Base-by-base conservation (phyloP, 1,140 invertebrate species). In the Drosophila subpulchrella region DNA sequence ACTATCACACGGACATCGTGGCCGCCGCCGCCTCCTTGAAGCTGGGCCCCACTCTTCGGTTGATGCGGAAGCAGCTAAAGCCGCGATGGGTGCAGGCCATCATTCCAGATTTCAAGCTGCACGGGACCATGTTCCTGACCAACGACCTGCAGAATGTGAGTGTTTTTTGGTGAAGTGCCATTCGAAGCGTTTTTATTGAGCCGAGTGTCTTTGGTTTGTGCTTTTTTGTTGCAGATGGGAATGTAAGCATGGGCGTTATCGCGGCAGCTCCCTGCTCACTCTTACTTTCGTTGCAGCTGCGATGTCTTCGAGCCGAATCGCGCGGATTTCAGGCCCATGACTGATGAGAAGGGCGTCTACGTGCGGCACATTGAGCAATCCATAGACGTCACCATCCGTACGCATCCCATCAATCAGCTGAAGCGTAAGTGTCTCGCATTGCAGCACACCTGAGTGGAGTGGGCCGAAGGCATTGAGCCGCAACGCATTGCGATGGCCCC, bases 311-410 rank as follows among this genome's bases (percentile, higher is more conserved):
- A 97, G 83, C 96, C 96, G 1, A 94, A 95, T 61, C 94, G 95
- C 53, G 94, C 95, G 1, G 95, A 97, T 91, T 95, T 97, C 77
- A 94, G 94, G 8, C 94, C 94, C 27, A 96, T 97, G 96, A 96
- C 96, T 24, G 92, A 93, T 6, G 95, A 96, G 73, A 91, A 94
- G 11, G 94, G 95, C 27, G 94, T 97, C 38, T 97, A 96, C 80
- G 96, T 96, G 11, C 95, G 96, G 58, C 96, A 96, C 85, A 95
- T 97, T 67, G 96, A 97, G 91, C 96, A 97, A 92, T 95, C 95
- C 20, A 96, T 97, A 51, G 96, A 96, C 17, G 95, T 97, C 4
- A 95, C 95, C 75, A 96, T 97, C 70, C 94, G 95, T 78, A 97
- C 95, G 78, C 94, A 94, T 92, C 93, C 91, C 71, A 94, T 93